Conservation (phyloP, 2,797 vertebrate genomes). For the Pogoniulus pusillus region DNA sequence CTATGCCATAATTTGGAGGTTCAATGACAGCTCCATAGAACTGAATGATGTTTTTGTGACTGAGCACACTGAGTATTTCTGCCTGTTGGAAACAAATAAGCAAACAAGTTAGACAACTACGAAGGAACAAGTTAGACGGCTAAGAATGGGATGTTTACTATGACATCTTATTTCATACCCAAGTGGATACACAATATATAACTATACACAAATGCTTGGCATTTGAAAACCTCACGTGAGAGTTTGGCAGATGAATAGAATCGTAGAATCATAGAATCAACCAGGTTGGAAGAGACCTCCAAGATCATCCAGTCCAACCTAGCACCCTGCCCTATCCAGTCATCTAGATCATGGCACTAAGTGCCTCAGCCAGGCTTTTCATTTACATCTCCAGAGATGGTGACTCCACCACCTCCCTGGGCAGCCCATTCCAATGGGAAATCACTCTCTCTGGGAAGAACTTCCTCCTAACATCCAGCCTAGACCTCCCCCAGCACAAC, state of each 20-base stretch:
- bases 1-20: conserved; percentile 96
- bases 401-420: too few species aligned
- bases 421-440: too few species aligned
- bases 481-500: too few species aligned
- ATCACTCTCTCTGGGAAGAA: too few species aligned
- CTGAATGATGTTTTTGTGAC: conserved; percentile 98
- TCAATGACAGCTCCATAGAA: conserved; percentile 96
- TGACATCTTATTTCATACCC: background rate
- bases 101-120: background rate
- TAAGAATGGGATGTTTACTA: background rate
- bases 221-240: background rate
- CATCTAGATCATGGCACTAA: too few species aligned
- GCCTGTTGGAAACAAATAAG: conserved; percentile 81
- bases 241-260: background rate
- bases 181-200: background rate
- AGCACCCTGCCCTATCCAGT: too few species aligned
- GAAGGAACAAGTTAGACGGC: conserved; percentile 14
- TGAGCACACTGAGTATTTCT: conserved; percentile 97
- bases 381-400: too few species aligned
- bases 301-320: too few species aligned
- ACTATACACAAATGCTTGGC: background rate
- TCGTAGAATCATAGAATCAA: too few species aligned
- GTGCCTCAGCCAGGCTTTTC: too few species aligned
- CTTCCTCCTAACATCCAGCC: too few species aligned
- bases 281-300: too few species aligned